A percentile compares a stretch with the other conserved stretches of the same genome.
These are phyloP conservation scores for Vanessa cardui DNA, from an alignment of 2,888 invertebrate species.

Conservation along the genomic window DNA sequence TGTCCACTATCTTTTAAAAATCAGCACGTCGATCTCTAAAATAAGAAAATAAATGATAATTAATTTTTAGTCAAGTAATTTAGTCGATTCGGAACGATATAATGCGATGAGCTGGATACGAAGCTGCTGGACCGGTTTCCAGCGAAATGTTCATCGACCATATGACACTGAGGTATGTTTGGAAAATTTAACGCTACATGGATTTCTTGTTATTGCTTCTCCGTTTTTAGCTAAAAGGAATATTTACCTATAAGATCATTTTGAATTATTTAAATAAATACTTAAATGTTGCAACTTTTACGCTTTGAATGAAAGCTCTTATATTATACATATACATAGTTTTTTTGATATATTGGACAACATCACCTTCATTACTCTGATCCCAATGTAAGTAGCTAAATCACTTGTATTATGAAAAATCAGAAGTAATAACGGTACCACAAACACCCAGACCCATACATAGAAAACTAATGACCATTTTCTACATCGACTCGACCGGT, in stretches of 20 bases:
- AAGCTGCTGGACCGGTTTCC: constrained; percentile 19
- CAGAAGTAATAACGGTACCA: too few species aligned
- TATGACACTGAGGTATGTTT: constrained; percentile 15
- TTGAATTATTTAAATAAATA: neutral
- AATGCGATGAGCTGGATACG: constrained; percentile 20
- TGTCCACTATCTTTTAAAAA: neutral
- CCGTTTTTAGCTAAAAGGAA: neutral
- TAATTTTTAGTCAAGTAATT: constrained; percentile 25
- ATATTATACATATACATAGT: too few species aligned
- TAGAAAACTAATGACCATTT: too few species aligned
- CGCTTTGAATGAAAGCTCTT: too few species aligned
- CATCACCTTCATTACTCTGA: too few species aligned
- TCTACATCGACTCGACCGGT: too few species aligned
- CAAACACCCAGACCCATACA: too few species aligned
- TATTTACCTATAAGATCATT: too few species aligned
- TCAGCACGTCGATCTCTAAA: constrained; percentile 13
- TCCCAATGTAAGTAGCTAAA: too few species aligned
- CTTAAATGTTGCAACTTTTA: too few species aligned
- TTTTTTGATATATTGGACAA: too few species aligned
- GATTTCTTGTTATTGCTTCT: constrained; percentile 1
- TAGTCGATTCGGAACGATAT: constrained; percentile 20
- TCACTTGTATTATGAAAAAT: too few species aligned
- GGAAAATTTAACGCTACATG: constrained; percentile 5
- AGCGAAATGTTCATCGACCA: constrained; percentile 17
- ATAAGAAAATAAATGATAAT: constrained; percentile 23